phyloP scores from a whole-genome alignment of 2,888 invertebrate species.

The Drosophila meridionalis region DNA sequence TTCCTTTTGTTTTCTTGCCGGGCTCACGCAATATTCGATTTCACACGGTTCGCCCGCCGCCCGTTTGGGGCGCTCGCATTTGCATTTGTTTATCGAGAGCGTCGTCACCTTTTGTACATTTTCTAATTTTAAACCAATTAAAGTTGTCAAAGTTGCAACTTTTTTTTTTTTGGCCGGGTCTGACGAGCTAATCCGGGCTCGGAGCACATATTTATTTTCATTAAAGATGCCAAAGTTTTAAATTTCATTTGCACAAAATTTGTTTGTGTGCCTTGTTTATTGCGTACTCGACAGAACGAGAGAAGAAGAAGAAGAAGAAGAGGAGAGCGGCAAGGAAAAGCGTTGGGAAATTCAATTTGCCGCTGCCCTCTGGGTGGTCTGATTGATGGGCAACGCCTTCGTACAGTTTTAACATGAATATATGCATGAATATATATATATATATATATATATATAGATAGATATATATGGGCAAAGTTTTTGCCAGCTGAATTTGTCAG shows the following conservation, averaged over 20 bases:
- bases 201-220: slow-evolving; percentile 70
- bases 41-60: slow-evolving; percentile 19
- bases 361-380: slow-evolving; percentile 57
- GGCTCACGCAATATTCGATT: slow-evolving; percentile 39
- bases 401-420: slow-evolving; percentile 11
- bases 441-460: not conserved
- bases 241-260: slow-evolving; percentile 69
- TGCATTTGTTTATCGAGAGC: slow-evolving; percentile 57
- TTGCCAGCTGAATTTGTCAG: slow-evolving; percentile 47
- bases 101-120: slow-evolving; percentile 33
- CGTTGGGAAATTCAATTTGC: slow-evolving; percentile 63
- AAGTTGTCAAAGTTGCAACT: slow-evolving; percentile 72
- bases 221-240: slow-evolving; percentile 75
- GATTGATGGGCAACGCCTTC: slow-evolving; percentile 52
- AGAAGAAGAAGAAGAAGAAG: not conserved
- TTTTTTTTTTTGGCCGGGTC: slow-evolving; percentile 18
- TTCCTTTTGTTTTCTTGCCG: slow-evolving; percentile 6
- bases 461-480: slow-evolving; percentile 26
- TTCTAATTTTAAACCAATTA: slow-evolving; percentile 77
- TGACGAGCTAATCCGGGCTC: slow-evolving; percentile 64
- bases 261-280: slow-evolving; percentile 27
- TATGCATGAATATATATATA: not conserved
- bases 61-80: slow-evolving; percentile 5
- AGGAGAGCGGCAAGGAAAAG: slow-evolving; percentile 16
- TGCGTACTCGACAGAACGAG: not conserved